A percentile compares a stretch with the other conserved stretches of the same genome.
phyloP scores from a whole-genome alignment of 1,140 invertebrate species.

The Anoplophora glabripennis region DNA sequence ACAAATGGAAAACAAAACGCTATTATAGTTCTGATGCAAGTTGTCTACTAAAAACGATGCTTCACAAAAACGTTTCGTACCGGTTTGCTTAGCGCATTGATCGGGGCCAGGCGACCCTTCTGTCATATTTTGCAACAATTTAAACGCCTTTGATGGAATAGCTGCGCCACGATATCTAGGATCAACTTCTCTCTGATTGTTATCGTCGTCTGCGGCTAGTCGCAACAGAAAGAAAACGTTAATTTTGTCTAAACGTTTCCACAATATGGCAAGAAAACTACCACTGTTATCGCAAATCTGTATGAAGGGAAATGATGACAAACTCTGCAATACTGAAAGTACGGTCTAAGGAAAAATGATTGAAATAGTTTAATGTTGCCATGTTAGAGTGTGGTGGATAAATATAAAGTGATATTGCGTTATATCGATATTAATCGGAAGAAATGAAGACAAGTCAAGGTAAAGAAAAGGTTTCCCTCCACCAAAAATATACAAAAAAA shows the following conservation, averaged over 20 bases:
- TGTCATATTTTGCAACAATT: conserved; percentile 62
- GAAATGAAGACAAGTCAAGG: not conserved
- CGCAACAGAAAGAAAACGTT: conserved; percentile 8
- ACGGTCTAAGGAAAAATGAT: not conserved
- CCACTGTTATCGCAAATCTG: too few relatives aligned
- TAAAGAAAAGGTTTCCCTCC: conserved; percentile 2
- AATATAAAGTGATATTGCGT: too few relatives aligned
- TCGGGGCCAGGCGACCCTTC: conserved; percentile 37
- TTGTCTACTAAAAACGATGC: not conserved
- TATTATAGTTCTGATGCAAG: too few relatives aligned
- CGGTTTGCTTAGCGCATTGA: not conserved
- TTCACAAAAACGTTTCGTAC: not conserved
- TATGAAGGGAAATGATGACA: too few relatives aligned
- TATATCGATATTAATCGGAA: too few relatives aligned
- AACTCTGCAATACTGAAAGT: too few relatives aligned
- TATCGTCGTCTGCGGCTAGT: conserved; percentile 55
- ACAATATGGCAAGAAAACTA: too few relatives aligned
- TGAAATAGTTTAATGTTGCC: not conserved
- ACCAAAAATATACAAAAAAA: conserved; percentile 29
- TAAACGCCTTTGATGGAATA: conserved; percentile 70
- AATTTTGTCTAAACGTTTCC: too few relatives aligned
- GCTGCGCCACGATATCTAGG: conserved; percentile 64
- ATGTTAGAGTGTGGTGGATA: too few relatives aligned
- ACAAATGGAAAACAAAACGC: not conserved
- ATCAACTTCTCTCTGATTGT: conserved; percentile 59